A percentile compares a stretch with the other conserved stretches of the same genome.
These are phyloP conservation scores for Himalopsyche phryganea DNA, from an alignment of 1,140 invertebrate genomes.

Conservation along the genomic window DNA sequence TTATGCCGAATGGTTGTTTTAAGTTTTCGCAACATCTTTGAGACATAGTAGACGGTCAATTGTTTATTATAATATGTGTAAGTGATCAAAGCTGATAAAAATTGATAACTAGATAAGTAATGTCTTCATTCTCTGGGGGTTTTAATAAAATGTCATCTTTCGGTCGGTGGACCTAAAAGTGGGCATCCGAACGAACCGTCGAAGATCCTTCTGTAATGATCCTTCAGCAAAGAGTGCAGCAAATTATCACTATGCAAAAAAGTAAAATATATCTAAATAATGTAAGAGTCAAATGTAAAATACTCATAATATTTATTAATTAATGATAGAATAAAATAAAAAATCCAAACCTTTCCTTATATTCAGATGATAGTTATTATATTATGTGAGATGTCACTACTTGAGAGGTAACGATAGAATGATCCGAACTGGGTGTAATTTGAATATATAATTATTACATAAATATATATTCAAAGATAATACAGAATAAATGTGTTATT, in stretches of 20 bases:
- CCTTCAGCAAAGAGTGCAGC: not conserved
- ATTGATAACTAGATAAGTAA: not conserved
- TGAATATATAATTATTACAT: no score
- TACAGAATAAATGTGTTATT: no score
- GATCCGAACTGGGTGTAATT: slow-evolving; percentile 33
- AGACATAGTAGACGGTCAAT: slow-evolving; percentile 7
- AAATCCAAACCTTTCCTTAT: slow-evolving; percentile 15
- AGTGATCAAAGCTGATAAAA: slow-evolving; percentile 10
- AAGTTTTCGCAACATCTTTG: slow-evolving; percentile 8
- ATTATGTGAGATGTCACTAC: slow-evolving; percentile 21
- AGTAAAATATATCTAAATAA: not conserved
- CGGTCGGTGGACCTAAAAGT: not conserved
- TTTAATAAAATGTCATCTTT: not conserved
- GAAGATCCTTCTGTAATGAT: not conserved
- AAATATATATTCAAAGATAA: no score
- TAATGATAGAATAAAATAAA: not conserved
- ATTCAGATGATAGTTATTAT: slow-evolving; percentile 12
- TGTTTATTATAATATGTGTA: not conserved
- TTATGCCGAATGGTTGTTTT: not conserved
- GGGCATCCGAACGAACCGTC: no score
- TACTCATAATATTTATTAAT: not conserved
- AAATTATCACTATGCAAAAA: not conserved
- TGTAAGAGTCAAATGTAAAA: not conserved
- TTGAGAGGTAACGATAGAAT: slow-evolving; percentile 25
- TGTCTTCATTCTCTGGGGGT: not conserved